Evolutionary conservation across 2,888 invertebrate genomes (phyloP), one percentile per base, ranked within the genome.

Genomic region (Melolontha melolontha): DNA sequence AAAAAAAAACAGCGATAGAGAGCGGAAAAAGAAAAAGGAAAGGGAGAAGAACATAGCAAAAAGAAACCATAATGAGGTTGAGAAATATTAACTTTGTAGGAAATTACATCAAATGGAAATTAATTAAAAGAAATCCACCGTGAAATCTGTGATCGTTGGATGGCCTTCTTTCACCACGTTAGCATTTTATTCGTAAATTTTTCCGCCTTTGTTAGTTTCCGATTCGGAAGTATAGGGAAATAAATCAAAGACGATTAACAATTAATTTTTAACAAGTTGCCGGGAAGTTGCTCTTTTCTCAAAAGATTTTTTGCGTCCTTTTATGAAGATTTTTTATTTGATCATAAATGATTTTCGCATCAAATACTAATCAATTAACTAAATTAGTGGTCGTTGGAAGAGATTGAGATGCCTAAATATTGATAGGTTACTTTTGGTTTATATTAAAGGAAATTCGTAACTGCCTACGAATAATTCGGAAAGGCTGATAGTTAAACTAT

Each of bases 211-310:
- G 34, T 34, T 34, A 39, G 47, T 34, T 27, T 29, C 34, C 59
- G 39, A 8, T 14, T 27, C 10, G 17, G 34, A 22, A 62, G 10
- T 34, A 16, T 34, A 11, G 16, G 59, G 59, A 47, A 47, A 39
- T 62, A 62, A 47, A 62, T 62, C 59, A 62, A 39, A 14, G 59
- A 47, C 59, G 39, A 62, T 62, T 62, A 62, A 62, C 59, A 62
- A 62, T 49, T 62, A 62, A 62, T 47, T 62, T 62, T 62, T 62
- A 49, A 62, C 59, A 47, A 62, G 16, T 34, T 17, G 22, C 16
- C 17, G 40, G 17, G 17, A 42, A 62, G 59, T 62, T 62, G 47
- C 34, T 34, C 47, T 29, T 39, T 62, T 47, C 16, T 29, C 34
- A 34, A 34, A 34, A 1, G 8, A 8, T 10, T 34, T 6, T 34